Percentiles rank a stretch among this genome's conserved stretches.
These are phyloP conservation scores for Manacus vitellinus DNA, from an alignment of 2,113 vertebrate genomes.

Conservation along the genomic window DNA sequence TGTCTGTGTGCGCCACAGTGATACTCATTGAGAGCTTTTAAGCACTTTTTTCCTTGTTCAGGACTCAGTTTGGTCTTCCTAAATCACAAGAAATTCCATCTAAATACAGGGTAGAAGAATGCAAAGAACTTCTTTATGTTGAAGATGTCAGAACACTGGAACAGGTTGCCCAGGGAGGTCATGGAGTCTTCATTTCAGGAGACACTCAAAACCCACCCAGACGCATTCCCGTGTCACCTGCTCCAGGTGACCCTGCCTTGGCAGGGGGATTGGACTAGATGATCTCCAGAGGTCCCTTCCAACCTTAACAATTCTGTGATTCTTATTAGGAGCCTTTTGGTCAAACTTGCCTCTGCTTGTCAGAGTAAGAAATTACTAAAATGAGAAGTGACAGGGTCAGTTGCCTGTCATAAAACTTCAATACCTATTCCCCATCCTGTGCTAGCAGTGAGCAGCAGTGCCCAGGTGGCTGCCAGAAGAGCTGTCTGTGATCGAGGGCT, in stretches of 20 bases:
- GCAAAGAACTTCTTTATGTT: not conserved
- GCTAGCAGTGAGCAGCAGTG: not conserved
- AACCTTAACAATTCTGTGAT: not conserved
- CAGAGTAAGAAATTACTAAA: not conserved
- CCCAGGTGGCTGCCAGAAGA: not conserved
- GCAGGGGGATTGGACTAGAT: not conserved
- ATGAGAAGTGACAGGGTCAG: not conserved
- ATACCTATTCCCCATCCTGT: rapidly evolving
- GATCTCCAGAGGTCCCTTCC: not conserved
- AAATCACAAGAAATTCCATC: not conserved
- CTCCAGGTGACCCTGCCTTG: not conserved
- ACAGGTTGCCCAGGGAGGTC: not conserved
- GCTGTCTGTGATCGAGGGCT: rapidly evolving
- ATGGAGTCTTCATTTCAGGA: not conserved
- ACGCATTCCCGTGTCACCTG: not conserved
- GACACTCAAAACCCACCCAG: not conserved
- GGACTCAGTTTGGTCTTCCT: not conserved
- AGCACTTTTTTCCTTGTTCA: not conserved
- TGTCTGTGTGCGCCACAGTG: not conserved
- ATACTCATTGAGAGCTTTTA: not conserved
- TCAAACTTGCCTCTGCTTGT: not conserved
- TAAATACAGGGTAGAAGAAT: not conserved
- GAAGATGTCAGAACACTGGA: not conserved
- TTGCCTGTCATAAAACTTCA: not conserved
- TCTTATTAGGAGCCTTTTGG: not conserved